phyloP scores from a whole-genome alignment of 1,140 invertebrate species.

The Homalodisca vitripennis region DNA sequence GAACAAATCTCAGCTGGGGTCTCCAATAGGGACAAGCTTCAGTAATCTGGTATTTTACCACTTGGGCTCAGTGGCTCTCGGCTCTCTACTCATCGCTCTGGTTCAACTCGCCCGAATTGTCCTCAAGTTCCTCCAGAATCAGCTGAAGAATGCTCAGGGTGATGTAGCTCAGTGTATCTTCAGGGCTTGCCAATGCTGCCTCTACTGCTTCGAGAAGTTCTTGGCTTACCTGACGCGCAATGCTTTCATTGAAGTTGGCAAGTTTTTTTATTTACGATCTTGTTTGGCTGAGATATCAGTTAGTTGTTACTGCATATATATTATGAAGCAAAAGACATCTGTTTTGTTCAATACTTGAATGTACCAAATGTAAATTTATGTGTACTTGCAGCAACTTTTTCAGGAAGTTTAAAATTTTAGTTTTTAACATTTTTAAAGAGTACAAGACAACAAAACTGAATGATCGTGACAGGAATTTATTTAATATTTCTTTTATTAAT shows the following conservation, averaged over 20 bases:
- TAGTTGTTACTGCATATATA: no score
- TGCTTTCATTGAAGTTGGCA: slow-evolving; percentile 77
- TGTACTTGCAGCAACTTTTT: no score
- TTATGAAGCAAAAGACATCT: no score
- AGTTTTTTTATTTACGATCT: slow-evolving; percentile 31
- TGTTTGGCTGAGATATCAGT: no score
- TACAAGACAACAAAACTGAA: no score
- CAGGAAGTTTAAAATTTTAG: no score
- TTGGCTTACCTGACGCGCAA: slow-evolving; percentile 72
- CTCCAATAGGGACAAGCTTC: slow-evolving; percentile 58
- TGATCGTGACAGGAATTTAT: no score
- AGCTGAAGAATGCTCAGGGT: slow-evolving; percentile 50
- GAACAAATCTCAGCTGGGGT: slow-evolving; percentile 60
- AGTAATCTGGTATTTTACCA: slow-evolving; percentile 64
- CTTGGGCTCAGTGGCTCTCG: slow-evolving; percentile 74
- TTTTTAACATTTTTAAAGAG: no score
- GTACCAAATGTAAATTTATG: no score
- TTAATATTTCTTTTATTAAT: no score
- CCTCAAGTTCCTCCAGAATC: slow-evolving; percentile 46
- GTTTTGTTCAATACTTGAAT: no score
- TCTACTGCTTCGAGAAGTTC: slow-evolving; percentile 71
- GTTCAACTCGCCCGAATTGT: slow-evolving; percentile 65
- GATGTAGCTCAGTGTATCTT: slow-evolving; percentile 46
- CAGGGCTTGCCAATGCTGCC: slow-evolving; percentile 70
- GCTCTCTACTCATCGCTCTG: slow-evolving; percentile 70